A percentile compares a stretch with the other conserved stretches of the same genome.
These are phyloP conservation scores for Halcyon leucocephala DNA, from an alignment of 2,797 vertebrate genomes.

Conservation along the genomic window DNA sequence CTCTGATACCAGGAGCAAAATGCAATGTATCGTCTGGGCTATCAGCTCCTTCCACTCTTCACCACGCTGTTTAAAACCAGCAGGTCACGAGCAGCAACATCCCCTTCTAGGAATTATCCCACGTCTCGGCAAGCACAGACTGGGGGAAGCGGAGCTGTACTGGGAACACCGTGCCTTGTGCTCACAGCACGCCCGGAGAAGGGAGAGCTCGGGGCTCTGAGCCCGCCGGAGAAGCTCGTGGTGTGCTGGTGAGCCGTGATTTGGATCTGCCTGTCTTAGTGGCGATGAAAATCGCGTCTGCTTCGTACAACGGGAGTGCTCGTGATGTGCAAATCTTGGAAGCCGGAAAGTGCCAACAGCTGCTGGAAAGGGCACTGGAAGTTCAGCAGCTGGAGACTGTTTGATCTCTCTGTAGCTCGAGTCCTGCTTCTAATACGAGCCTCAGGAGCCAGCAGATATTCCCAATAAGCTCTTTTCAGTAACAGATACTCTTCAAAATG, in stretches of 20 bases:
- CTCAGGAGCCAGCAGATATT: constrained; percentile 41
- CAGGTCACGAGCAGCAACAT: not conserved
- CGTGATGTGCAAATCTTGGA: constrained; percentile 5
- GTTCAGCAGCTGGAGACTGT: constrained; percentile 63
- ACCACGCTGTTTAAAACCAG: not conserved
- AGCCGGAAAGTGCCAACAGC: constrained; percentile 42
- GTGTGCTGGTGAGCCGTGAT: not conserved
- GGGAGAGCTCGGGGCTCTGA: not conserved
- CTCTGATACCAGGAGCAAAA: not conserved
- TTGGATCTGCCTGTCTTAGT: not conserved
- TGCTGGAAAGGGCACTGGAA: constrained; percentile 40
- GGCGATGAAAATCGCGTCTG: not conserved
- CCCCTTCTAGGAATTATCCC: not conserved
- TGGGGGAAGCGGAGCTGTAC: not conserved
- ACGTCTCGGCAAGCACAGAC: not conserved
- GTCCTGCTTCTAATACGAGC: constrained; percentile 19
- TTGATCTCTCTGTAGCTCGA: constrained; percentile 53
- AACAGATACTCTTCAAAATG: constrained; percentile 31
- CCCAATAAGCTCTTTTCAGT: constrained; percentile 35
- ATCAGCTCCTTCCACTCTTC: not conserved
- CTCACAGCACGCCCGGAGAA: rapidly evolving
- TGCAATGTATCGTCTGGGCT: not conserved
- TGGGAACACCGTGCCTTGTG: not conserved
- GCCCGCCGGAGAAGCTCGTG: not conserved
- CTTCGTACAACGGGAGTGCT: constrained; percentile 33